Conservation (phyloP, 2,113 vertebrate genomes). For the Synchiropus splendidus region DNA sequence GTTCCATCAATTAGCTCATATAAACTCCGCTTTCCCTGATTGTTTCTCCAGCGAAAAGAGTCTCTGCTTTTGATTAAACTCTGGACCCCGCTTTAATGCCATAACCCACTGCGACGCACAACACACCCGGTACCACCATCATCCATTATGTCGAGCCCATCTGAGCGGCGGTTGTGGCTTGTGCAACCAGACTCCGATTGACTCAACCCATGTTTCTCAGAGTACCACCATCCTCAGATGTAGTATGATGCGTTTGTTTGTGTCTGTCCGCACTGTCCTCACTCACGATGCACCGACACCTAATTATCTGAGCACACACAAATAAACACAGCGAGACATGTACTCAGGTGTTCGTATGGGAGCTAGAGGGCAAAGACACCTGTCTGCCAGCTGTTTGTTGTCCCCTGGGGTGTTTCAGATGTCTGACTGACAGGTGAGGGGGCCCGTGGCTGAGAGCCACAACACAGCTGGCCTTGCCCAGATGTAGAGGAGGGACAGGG, state of each 20-base stretch:
- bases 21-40: constrained; percentile 60
- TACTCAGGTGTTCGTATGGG: constrained; percentile 37
- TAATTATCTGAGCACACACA: constrained; percentile 6
- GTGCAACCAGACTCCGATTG: constrained; percentile 15
- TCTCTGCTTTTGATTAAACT: constrained; percentile 62
- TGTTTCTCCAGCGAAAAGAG: constrained; percentile 56
- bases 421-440: constrained; percentile 60
- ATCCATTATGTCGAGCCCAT: constrained; percentile 25
- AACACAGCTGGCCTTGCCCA: constrained; percentile 57
- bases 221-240: constrained; percentile 4
- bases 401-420: constrained; percentile 45
- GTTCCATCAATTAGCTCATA: constrained; percentile 58
- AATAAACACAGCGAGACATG: constrained; percentile 13
- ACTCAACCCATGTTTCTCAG: constrained; percentile 1
- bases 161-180: constrained; percentile 9
- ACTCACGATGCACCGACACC: constrained; percentile 5
- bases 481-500: constrained; percentile 49
- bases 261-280: constrained; percentile 7
- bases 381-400: constrained; percentile 59
- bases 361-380: constrained; percentile 44
- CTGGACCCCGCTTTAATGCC: constrained; percentile 31
- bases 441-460: constrained; percentile 41
- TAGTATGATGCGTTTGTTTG: constrained; percentile 20
- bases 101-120: constrained; percentile 10
- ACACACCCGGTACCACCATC: constrained; percentile 25